A percentile compares a stretch with the other conserved stretches of the same genome.
Evolutionary conservation across 1,140 invertebrate species (phyloP).

Genomic region (Spodoptera litura): DNA sequence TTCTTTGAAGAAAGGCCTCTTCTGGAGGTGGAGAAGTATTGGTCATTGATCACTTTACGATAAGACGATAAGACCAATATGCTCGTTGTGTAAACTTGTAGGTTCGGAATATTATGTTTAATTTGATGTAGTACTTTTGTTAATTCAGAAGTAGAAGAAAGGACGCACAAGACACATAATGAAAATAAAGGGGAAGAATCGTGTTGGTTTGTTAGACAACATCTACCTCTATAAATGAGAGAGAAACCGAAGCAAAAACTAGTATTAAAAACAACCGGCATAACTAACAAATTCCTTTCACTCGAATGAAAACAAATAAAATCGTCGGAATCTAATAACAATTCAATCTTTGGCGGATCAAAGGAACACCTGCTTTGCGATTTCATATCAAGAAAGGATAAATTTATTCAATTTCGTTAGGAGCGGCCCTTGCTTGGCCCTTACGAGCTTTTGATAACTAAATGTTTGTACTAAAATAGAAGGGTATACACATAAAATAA

Average conservation of each 20-base stretch:
- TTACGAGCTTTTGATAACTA: conserved; percentile 48
- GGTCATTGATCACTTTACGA: no score
- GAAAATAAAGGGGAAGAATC: no score
- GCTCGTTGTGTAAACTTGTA: no score
- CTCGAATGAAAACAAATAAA: conserved; percentile 42
- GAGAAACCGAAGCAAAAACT: not conserved
- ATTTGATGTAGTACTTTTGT: no score
- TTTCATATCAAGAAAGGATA: conserved; percentile 49
- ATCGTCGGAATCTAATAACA: conserved; percentile 42
- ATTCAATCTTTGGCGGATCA: conserved; percentile 49
- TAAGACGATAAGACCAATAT: no score
- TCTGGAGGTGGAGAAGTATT: no score
- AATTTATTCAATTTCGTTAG: conserved; percentile 49
- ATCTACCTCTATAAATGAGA: no score
- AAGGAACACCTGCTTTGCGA: conserved; percentile 44
- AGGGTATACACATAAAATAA: not conserved
- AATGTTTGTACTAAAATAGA: conserved; percentile 21
- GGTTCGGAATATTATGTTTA: no score
- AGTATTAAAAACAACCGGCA: not conserved
- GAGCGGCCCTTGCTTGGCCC: conserved; percentile 10
- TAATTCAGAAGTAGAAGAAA: no score
- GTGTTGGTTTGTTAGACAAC: no score
- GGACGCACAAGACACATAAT: no score
- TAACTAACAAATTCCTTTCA: conserved; percentile 18
- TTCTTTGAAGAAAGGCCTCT: no score